Evolutionary conservation across 2,888 invertebrate species (phyloP), one percentile per base, ranked within the genome.

Genomic region (Odontomyia ornata): DNA sequence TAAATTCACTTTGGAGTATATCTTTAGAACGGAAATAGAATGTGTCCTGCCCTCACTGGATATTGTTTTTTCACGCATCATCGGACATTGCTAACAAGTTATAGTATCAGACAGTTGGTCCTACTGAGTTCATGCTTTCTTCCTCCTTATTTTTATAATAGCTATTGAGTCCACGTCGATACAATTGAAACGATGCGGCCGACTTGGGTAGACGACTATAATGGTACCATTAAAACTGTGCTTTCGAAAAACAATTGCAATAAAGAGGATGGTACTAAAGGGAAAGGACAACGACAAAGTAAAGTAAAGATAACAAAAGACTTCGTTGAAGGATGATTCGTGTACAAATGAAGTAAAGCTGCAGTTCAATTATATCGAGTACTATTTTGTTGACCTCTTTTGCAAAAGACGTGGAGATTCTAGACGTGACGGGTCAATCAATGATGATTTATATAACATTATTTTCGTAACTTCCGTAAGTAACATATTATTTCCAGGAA

Each of bases 31-130:
- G 52, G 52, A 52, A 52, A 52, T 52, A 52, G 52, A 52, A 52
- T 52, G 52, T 52, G 18, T 52, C 52, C 13, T 52, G 9, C 52
- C n/a, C 18, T 18, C 4, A 52, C 52, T 52, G 18, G 52, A 52
- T 52, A 52, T 52, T 18, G 52, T 52, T 52, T 52, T 52, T 52
- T 52, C 52, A 52, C 52, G 52, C 52, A 52, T 52, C 52, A 52
- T n/a, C 52, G 52, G 52, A 15, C 52, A 52, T 52, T 52, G 52
- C 52, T 52, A 52, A 52, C 52, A 52, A 52, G 52, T 52, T 52
- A 52, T 52, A 52, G 7, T 52, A 52, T 52, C 52, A 52, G 52
- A 4, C 52, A 52, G 18, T 15, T 15, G 9, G 36, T 36, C 36
- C 36, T 52, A 15, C 52, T 52, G n/a, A 4, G 18, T 52, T 52